A percentile compares a stretch with the other conserved stretches of the same genome.
Evolutionary conservation across 1,140 invertebrate species (phyloP).

Genomic region (Chelonus insularis): DNA sequence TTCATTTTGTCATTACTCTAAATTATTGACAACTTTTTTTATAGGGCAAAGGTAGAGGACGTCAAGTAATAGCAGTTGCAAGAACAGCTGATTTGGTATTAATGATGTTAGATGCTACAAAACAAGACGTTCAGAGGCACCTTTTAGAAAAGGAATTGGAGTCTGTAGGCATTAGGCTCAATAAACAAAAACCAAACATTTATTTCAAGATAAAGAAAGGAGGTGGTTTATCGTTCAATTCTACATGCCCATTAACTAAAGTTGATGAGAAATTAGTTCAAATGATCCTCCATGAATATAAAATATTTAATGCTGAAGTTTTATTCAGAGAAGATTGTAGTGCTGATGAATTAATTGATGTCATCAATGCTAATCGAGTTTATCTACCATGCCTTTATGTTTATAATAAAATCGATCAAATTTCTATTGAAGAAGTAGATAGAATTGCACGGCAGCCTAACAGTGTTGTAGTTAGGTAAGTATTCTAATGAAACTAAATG

Average conservation of each 20-base stretch:
- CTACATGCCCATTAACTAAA: slow-evolving; percentile 90
- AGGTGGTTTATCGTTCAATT: slow-evolving; percentile 98
- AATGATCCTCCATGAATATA: slow-evolving; percentile 98
- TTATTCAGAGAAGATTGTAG: slow-evolving; percentile 95
- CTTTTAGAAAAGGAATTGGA: slow-evolving; percentile 93
- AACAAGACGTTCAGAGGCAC: slow-evolving; percentile 90
- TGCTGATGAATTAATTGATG: slow-evolving; percentile 97
- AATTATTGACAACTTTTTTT: slow-evolving; percentile 4
- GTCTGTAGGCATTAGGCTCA: slow-evolving; percentile 93
- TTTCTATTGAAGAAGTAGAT: slow-evolving; percentile 98
- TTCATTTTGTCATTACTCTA: no score
- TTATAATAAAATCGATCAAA: slow-evolving; percentile 99
- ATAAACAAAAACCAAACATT: slow-evolving; percentile 94
- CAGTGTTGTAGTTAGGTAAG: slow-evolving; percentile 91
- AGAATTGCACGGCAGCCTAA: slow-evolving; percentile 87
- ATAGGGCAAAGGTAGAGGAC: slow-evolving; percentile 56
- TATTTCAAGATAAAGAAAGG: slow-evolving; percentile 99
- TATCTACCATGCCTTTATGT: slow-evolving; percentile 98
- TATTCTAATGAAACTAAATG: slow-evolving; percentile 11
- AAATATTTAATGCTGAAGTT: slow-evolving; percentile 98
- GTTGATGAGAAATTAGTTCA: slow-evolving; percentile 98
- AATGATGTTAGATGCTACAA: slow-evolving; percentile 99
- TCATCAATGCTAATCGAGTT: slow-evolving; percentile 96
- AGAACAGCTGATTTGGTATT: slow-evolving; percentile 94
- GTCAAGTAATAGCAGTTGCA: slow-evolving; percentile 93